Percentiles rank a stretch among this genome's conserved stretches.
Evolutionary conservation across 2,797 vertebrate species (phyloP).

Genomic region (Tympanoctomys barrerae): DNA sequence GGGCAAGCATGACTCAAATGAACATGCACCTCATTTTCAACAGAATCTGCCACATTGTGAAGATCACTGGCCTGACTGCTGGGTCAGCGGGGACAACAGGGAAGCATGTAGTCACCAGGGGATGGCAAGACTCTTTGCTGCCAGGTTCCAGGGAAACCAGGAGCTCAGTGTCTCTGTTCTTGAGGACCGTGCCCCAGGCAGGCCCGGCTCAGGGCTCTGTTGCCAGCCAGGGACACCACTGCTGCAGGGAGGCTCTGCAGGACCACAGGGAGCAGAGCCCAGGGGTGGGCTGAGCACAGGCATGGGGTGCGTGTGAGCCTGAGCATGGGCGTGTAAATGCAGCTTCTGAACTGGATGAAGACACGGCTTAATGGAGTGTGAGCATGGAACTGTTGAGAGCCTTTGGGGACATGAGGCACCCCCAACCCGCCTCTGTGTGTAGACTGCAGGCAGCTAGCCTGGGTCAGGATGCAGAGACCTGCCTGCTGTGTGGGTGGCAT

Average conservation of each 20-base stretch:
- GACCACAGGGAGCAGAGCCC: rapidly evolving
- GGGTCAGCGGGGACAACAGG: background rate
- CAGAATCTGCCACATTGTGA: background rate
- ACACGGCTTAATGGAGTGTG: rapidly evolving
- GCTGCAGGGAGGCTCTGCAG: rapidly evolving
- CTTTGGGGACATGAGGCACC: rapidly evolving
- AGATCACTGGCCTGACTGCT: background rate
- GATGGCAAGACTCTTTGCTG: background rate
- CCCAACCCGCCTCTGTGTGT: rapidly evolving
- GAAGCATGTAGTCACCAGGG: background rate
- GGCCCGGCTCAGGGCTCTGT: background rate
- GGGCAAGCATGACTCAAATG: rapidly evolving
- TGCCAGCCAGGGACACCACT: rapidly evolving
- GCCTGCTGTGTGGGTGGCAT: background rate
- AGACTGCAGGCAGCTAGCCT: rapidly evolving
- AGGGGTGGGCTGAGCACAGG: rapidly evolving
- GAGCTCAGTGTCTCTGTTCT: background rate
- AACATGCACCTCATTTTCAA: background rate
- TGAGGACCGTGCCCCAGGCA: rapidly evolving
- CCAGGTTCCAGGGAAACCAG: background rate
- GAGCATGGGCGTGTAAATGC: rapidly evolving
- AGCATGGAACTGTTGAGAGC: background rate
- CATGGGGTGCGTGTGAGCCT: rapidly evolving
- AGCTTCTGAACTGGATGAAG: background rate
- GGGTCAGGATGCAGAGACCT: background rate